phyloP scores from a whole-genome alignment of 2,113 vertebrate species.

The Drymodes brunneopygia region DNA sequence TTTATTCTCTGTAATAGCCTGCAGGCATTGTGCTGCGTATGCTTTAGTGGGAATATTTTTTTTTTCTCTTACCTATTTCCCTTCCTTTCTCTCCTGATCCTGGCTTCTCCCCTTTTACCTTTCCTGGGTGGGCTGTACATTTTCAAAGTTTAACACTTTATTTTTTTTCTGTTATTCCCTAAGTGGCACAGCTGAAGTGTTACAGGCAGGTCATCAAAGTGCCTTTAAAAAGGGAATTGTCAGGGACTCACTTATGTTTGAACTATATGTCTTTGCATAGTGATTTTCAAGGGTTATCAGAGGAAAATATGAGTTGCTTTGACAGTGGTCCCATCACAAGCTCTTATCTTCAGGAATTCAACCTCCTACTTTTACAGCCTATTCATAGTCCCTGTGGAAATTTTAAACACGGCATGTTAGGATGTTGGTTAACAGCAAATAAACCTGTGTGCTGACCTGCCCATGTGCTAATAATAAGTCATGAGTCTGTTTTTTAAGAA shows the following conservation, averaged over 20 bases:
- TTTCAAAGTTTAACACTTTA: not conserved
- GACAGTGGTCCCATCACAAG: conserved; percentile 24
- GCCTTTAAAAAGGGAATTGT: not conserved
- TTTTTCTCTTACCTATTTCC: not conserved
- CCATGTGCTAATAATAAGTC: conserved; percentile 66
- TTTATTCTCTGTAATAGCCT: not conserved
- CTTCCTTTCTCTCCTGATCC: not conserved
- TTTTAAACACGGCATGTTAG: conserved; percentile 33
- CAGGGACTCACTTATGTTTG: not conserved
- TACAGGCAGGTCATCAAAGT: not conserved
- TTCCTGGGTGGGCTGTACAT: not conserved
- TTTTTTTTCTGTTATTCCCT: not conserved
- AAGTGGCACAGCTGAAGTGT: not conserved
- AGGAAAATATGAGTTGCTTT: not conserved
- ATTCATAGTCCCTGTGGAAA: conserved; percentile 47
- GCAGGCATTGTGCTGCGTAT: not conserved
- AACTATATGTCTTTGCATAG: not conserved
- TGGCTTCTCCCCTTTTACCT: not conserved
- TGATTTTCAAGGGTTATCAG: not conserved
- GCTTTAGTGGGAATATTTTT: not conserved
- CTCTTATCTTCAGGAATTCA: conserved; percentile 48
- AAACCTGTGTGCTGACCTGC: conserved; percentile 49
- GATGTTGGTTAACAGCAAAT: conserved; percentile 58
- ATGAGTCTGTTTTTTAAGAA: conserved; percentile 53
- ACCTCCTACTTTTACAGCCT: conserved; percentile 21